Evolutionary conservation across 2,888 invertebrate genomes (phyloP), one percentile per base, ranked within the genome.

Genomic region (Congeria kusceri): DNA sequence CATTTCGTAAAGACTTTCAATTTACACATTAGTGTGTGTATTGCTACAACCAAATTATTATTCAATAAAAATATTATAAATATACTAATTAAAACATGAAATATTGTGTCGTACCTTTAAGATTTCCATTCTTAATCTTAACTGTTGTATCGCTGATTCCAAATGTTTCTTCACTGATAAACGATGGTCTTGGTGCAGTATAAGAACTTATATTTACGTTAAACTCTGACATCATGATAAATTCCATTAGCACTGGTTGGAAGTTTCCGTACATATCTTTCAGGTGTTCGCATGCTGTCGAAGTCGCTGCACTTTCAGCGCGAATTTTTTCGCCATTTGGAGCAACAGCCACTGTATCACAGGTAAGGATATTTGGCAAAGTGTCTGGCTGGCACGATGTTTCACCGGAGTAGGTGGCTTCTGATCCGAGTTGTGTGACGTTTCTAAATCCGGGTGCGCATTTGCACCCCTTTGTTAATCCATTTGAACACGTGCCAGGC

Each of bases 201-300:
- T 39, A 39, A 7, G 39, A 39, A 3, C 4, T 5, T 39, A 25
- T 58, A 28, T 68, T 32, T 20, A 74, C 23, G 15, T 5, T 46
- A 56, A 58, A 74, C 0, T 61, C 20, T 0, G 74, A 29, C 5
- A 13, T 18, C 7, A 69, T n/a, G 0, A 64, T 53, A n/a, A 58
- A 49, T 15, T 18, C 3, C 9, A 69, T 18, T 20, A 7, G 13
- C 11, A 46, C 49, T 1, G 69, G 75, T 44, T 69, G 47, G 32
- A 53, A 75, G 29, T 75, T 64, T 11, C 75, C 75, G 32, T 75
- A 75, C 23, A 64, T 44, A 27, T 75, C 75, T 20, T 64, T 29
- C 23, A 75, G 27, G 53, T 39, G 32, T 23, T 64, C 23, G 25
- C 75, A 75, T 7, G 13, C 28, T 15, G 59, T 47, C 3, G 68